Evolutionary conservation across 2,888 invertebrate genomes (phyloP).

Genomic region (Listrodromus nycthemerus): DNA sequence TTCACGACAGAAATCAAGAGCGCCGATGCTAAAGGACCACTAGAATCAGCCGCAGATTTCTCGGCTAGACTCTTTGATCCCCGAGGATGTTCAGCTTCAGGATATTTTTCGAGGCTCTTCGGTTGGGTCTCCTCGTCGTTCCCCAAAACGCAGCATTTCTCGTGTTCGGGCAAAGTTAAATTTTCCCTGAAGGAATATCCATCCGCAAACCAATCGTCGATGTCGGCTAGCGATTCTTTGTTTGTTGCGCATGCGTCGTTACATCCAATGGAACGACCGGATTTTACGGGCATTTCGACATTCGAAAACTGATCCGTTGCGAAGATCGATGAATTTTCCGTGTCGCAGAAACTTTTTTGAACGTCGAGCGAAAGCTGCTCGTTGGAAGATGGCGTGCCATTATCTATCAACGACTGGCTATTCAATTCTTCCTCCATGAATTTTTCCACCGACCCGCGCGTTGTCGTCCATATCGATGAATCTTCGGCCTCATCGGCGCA

Average conservation of each 20-base stretch:
- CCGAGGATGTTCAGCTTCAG: background rate
- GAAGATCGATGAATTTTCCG: background rate
- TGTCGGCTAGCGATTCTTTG: background rate
- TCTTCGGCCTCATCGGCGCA: background rate
- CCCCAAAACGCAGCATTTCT: background rate
- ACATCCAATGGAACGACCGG: background rate
- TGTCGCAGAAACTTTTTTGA: background rate
- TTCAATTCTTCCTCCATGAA: constrained; percentile 16
- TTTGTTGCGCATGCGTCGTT: background rate
- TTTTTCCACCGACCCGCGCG: background rate
- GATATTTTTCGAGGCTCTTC: constrained; percentile 7
- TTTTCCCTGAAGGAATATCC: constrained; percentile 23
- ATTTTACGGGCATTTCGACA: background rate
- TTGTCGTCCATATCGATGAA: background rate
- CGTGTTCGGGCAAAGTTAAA: background rate
- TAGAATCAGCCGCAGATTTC: constrained; percentile 21
- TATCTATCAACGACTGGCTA: background rate
- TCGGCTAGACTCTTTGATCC: background rate
- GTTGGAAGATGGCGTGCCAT: background rate
- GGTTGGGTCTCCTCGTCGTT: background rate
- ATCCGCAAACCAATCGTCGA: constrained; percentile 5
- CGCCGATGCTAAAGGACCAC: constrained; percentile 35
- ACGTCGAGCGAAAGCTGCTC: background rate
- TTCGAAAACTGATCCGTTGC: background rate
- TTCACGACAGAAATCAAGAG: constrained; percentile 45